A percentile compares a stretch with the other conserved stretches of the same genome.
phyloP scores from a whole-genome alignment of 2,113 vertebrate genomes.

The Indicator indicator region DNA sequence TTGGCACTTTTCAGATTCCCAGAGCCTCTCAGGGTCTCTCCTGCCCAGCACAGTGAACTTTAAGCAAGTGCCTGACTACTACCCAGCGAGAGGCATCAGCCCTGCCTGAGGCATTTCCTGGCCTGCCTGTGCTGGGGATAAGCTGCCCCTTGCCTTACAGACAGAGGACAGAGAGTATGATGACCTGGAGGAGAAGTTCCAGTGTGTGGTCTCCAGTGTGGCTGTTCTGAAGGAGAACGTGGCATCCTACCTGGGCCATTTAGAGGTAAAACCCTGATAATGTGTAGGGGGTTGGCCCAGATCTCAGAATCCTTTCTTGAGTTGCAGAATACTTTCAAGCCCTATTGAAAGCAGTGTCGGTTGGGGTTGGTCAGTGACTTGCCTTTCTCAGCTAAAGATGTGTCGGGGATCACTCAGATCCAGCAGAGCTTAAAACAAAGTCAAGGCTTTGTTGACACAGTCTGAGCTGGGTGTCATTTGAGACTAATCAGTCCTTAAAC shows the following conservation, averaged over 20 bases:
- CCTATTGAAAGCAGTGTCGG: not conserved
- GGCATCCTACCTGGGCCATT: conserved; percentile 79
- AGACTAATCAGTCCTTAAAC: not conserved
- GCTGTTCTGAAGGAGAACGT: conserved; percentile 83
- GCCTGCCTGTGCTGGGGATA: not conserved
- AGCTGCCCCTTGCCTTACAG: conserved; percentile 67
- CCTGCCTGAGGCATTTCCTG: not conserved
- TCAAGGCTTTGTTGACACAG: not conserved
- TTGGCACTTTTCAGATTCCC: not conserved
- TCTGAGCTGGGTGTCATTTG: not conserved
- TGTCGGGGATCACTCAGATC: not conserved
- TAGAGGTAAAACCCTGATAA: conserved; percentile 78
- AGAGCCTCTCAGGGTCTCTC: not conserved
- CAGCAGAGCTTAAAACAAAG: not conserved
- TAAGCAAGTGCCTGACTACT: not conserved
- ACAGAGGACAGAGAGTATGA: conserved; percentile 90
- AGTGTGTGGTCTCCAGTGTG: conserved; percentile 82
- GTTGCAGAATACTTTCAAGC: not conserved
- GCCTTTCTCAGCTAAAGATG: not conserved
- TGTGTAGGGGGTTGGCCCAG: not conserved
- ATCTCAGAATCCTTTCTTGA: not conserved
- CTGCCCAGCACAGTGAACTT: not conserved
- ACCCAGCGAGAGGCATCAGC: not conserved
- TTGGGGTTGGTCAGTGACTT: not conserved
- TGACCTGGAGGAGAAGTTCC: conserved; percentile 84